phyloP scores from a whole-genome alignment of 2,797 vertebrate species.

The Sebastes variabilis region DNA sequence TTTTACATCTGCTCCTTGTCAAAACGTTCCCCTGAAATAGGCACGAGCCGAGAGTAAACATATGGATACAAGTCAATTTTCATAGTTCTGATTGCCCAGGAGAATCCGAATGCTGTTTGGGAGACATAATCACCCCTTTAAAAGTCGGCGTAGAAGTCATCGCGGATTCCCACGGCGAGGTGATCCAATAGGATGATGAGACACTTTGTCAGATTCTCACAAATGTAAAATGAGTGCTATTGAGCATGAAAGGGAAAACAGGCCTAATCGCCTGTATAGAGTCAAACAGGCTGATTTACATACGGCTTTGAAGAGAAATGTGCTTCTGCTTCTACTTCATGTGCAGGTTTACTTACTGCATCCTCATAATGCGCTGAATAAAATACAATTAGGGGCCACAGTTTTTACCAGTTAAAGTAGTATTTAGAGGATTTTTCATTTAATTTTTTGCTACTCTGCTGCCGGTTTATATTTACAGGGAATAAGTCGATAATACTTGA shows the following conservation, averaged over 20 bases:
- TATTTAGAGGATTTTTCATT: not conserved
- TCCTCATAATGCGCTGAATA: not conserved
- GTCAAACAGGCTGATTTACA: conserved; percentile 34
- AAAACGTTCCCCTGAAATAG: conserved; percentile 35
- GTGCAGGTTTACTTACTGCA: not conserved
- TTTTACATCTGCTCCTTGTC: conserved; percentile 67
- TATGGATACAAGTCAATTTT: conserved; percentile 37
- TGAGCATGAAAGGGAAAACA: conserved; percentile 23
- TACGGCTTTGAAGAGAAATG: conserved; percentile 26
- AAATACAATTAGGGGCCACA: not conserved
- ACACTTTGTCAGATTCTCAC: not conserved
- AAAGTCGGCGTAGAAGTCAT: conserved; percentile 19
- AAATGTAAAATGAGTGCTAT: conserved; percentile 5
- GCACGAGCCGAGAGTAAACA: conserved; percentile 21
- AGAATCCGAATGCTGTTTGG: not conserved
- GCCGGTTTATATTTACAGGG: not conserved
- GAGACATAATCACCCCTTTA: conserved; percentile 36
- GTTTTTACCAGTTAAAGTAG: not conserved
- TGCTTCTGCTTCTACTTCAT: not conserved
- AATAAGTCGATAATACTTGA: not conserved
- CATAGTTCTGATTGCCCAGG: conserved; percentile 18
- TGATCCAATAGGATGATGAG: conserved; percentile 11
- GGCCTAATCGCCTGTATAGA: conserved; percentile 24
- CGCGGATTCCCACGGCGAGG: not conserved
- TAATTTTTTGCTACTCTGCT: not conserved